Conservation (phyloP, 2,113 vertebrate genomes). For the Brachyhypopomus occidentalis region DNA sequence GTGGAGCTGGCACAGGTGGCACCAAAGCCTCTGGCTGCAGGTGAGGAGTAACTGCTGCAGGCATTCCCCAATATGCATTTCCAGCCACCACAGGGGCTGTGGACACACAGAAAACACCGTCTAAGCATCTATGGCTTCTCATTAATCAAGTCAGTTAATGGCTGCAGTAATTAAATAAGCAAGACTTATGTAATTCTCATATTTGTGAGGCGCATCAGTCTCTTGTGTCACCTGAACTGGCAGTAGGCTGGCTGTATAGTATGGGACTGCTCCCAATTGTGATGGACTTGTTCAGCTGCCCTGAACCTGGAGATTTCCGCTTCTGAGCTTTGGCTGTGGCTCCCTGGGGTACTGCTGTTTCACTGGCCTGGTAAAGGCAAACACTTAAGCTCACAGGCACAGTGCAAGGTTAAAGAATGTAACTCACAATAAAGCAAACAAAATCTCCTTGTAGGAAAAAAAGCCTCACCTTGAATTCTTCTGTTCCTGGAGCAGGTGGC, state of each 20-base stretch:
- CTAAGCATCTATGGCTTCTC: no score
- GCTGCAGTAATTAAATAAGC: neutral
- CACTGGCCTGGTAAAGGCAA: constrained; percentile 55
- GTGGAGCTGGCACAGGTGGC: constrained; percentile 65
- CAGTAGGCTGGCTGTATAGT: constrained; percentile 84
- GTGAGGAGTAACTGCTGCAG: constrained; percentile 65
- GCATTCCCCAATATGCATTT: constrained; percentile 75
- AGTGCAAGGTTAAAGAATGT: neutral
- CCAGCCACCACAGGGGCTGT: constrained; percentile 69
- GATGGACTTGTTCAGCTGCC: constrained; percentile 78
- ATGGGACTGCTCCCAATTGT: constrained; percentile 94
- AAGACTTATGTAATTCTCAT: neutral
- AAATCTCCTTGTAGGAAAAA: neutral
- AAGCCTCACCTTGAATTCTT: constrained; percentile 67
- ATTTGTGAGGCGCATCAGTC: neutral
- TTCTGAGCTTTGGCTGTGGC: constrained; percentile 76
- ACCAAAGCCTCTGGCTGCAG: constrained; percentile 74
- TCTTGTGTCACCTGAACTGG: constrained; percentile 71
- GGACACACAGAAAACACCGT: constrained; percentile 25
- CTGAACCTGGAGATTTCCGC: constrained; percentile 79
- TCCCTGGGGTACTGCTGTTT: constrained; percentile 62
- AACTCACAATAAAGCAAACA: neutral
- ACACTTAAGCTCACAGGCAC: neutral
- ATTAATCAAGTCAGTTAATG: neutral
- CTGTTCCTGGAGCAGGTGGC: constrained; percentile 93